Percentiles rank a stretch among this genome's conserved stretches.
Conservation (phyloP, 2,113 vertebrate species). For the Tapirus terrestris region DNA sequence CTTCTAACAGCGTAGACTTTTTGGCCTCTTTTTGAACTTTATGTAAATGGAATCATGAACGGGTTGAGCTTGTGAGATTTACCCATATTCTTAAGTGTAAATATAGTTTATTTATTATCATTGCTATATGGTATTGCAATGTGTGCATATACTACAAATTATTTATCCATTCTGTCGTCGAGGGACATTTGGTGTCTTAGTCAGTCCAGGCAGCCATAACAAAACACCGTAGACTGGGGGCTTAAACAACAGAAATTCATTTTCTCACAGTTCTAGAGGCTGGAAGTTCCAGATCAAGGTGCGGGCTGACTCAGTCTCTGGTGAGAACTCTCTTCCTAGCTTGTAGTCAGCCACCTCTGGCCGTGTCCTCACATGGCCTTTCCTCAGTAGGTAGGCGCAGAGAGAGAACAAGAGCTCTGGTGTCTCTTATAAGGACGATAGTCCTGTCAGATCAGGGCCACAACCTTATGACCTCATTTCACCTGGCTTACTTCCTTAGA, state of each 20-base stretch:
- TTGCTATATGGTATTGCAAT: background rate
- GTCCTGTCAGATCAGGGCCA: background rate
- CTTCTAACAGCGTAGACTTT: background rate
- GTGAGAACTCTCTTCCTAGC: background rate
- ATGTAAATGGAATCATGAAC: background rate
- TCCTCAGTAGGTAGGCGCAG: no score
- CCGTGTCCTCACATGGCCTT: background rate
- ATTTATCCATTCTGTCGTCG: background rate
- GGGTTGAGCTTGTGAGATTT: background rate
- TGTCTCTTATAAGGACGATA: background rate
- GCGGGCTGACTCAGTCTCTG: no score
- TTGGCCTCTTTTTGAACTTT: background rate
- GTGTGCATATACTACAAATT: background rate
- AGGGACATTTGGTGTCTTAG: background rate
- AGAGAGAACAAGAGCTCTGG: background rate
- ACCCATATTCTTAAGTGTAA: background rate
- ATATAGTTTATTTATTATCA: background rate
- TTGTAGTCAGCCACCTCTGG: background rate
- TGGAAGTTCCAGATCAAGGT: background rate
- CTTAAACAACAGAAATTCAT: background rate
- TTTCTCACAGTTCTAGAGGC: background rate
- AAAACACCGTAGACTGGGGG: background rate
- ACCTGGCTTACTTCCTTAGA: background rate
- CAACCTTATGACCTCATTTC: background rate
- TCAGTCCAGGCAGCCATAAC: background rate